Evolutionary conservation across 2,797 vertebrate genomes (phyloP), one percentile per base, ranked within the genome.

Genomic region (Steatocranus sp.): DNA sequence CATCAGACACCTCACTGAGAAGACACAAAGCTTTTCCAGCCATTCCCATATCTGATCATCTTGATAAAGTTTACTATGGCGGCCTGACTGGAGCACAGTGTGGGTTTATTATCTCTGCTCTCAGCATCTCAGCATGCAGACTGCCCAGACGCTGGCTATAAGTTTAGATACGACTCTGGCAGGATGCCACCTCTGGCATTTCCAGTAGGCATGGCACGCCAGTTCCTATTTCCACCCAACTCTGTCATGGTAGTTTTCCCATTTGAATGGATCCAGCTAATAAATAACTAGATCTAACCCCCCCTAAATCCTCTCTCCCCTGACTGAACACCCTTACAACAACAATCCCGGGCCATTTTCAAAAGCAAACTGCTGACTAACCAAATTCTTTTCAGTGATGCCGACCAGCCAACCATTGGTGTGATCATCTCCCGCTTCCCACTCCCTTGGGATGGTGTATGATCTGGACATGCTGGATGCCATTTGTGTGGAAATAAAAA

Each of bases 251-350:
- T 91, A 84, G 86, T 87, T 92, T 92, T 90, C 89, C 93, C 88
- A 92, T 96, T 97, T 96, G 94, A 96, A 95, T 86, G 92, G 93
- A 90, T 95, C 93, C 87, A 77, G 92, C 93, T 95, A 95, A 95
- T 96, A 96, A 97, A 96, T 96, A 95, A 96, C 95, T 93, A 84
- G 83, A 96, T 96, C 93, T 92, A 95, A 91, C 94, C 93, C 90
- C 90, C 84, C 82, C 93, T 56, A 96, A 96, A 96, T 96, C 94
- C 96, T 95, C 89, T 95, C 91, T 94, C 88, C 93, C 90, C 94
- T 89, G 91, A 94, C 89, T 93, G 93, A 94, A 92, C 94, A 95
- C 88, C 93, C 93, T 88, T 96, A 94, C 79, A 95, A 95, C 93
- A 97, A 96, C 96, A 96, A 93, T 94, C 91, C 89, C 50, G 88